Base-by-base conservation (phyloP, 1,140 invertebrate species). In the Trissolcus basalis region DNA sequence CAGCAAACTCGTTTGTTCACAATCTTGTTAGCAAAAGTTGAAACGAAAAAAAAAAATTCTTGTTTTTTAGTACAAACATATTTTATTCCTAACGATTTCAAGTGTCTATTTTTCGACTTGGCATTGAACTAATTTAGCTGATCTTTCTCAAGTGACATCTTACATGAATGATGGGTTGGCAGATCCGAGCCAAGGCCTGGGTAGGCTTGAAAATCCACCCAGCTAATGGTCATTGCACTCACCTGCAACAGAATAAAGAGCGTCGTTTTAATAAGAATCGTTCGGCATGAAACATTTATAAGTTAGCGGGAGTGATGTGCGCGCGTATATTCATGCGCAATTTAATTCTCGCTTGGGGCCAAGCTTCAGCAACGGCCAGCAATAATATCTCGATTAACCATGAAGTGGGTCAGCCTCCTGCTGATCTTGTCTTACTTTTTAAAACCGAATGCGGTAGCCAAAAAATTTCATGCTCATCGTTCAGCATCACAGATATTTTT, bases 381-480 rank as follows among this genome's bases (percentile, higher is more conserved):
- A 77, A 76, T 76, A 76, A 71, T 77, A 71, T 71, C 67, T 77
- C 74, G 74, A 77, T 77, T 77, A 71, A 77, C 55, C 74, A 68
- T 77, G 51, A 77, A 77, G 61, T 77, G 48, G 74, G 74, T 77
- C 74, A 61, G 44, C 45, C 50, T 63, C 39, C 50, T 53, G 48
- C 36, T 45, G 45, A 61, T 67, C 67, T 59, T 67, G 59, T 33
- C 60, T 60, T 47, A 59, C 55, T 68, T 68, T 68, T 74, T 61
- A 47, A 45, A 33, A 35, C n/a, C 9, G 19, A 27, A 39, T n/a
- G 9, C 63, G 13, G 41, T 50, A 44, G 55, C 61, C 63, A 61
- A 65, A 73, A 59, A 48, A 56, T 56, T 51, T 36, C 35, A 41
- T 53, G 51, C 50, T 14, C 33, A 33, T 5, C 10, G 9, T 39